Evolutionary conservation across 2,113 vertebrate genomes (phyloP), one percentile per base, ranked within the genome.

Genomic region (Toxotes chatareus): DNA sequence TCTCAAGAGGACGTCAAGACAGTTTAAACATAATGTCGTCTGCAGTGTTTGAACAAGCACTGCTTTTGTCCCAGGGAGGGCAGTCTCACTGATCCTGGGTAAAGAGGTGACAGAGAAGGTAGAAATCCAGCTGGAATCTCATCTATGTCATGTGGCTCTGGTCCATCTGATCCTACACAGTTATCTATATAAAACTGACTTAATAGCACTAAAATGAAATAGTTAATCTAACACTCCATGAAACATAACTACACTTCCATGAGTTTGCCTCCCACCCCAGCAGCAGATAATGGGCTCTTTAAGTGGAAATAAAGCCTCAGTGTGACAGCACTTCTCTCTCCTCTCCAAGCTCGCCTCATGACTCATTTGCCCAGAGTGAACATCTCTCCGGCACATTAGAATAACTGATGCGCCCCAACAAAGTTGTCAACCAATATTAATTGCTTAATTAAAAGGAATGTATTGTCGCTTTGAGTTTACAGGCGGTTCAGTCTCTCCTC

Each of bases 401-500:
- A 88, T 91, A 91, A 90, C 77, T 84, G 90, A 89, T 88, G 86
- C 19, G 40, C 73, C 73, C 87, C 80, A 83, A 84, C 82, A 82
- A 91, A 89, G 82, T 89, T 91, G 88, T 90, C 89, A 88, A 64
- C 74, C 68, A 66, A 85, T 89, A 91, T 90, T 90, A 90, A 93
- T 88, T 89, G 89, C 80, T 87, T 91, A 90, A 92, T 91, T 92
- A 89, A 89, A 90, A 87, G 80, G 77, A 87, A 86, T 84, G 72
- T 73, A 88, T 87, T 89, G 89, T 89, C 75, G 12, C 79, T 83
- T 68, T 70, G 63, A 84, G 75, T 84, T 90, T 83, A 79, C 80
- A 51, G 69, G 63, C 76, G n/a, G 68, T 62, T 92, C 62, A 38
- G 69, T 85, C 80, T 85, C 59, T 62, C 74, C 64, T 72, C 46